phyloP scores from a whole-genome alignment of 2,113 vertebrate species.

The human (Homo sapiens) region GRCh38 chr16:6015001-6015500 shows the following conservation, averaged over 20 bases:
- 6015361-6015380: background rate
- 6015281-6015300: background rate
- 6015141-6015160: too few species aligned
- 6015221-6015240: background rate
- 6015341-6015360: background rate
- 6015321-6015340: background rate
- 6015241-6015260: background rate
- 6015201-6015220: background rate
- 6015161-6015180: too few species aligned
- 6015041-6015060: too few species aligned
- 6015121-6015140: too few species aligned
- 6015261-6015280: background rate
- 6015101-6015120: too few species aligned
- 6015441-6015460: background rate
- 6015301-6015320: background rate
- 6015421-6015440: background rate
- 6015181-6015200: background rate
- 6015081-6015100: too few species aligned
- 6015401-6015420: accelerated
- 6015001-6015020: too few species aligned
- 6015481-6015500: background rate
- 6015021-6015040: too few species aligned
- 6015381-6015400: background rate
- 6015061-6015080: too few species aligned
- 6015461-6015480: background rate